Evolutionary conservation across 2,797 vertebrate species (phyloP).

Genomic region (Onychomys torridus): DNA sequence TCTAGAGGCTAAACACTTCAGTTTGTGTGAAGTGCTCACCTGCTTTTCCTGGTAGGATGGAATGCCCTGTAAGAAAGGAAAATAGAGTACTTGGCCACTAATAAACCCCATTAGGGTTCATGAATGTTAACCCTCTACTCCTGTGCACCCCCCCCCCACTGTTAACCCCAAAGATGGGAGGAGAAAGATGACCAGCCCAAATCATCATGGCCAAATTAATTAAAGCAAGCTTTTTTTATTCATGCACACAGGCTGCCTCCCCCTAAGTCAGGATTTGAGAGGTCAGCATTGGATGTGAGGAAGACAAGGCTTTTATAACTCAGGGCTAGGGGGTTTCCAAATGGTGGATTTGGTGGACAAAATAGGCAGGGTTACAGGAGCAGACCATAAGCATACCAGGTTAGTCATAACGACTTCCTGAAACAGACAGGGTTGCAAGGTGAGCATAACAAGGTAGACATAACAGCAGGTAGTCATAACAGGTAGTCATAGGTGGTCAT

Average conservation of each 20-base stretch:
- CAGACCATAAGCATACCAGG: too few relatives aligned
- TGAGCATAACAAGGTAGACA: not conserved
- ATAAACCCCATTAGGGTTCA: conserved; percentile 17
- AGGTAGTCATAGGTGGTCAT: not conserved
- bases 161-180: not conserved
- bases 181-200: not conserved
- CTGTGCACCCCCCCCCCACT: not conserved
- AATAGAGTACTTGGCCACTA: conserved; percentile 19
- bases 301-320: not conserved
- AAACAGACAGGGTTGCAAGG: not conserved
- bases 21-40: conserved; percentile 34
- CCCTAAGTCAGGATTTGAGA: not conserved
- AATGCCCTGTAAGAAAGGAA: conserved; percentile 60
- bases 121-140: conserved; percentile 47
- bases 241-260: not conserved
- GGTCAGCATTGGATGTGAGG: not conserved
- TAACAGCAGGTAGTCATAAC: not conserved
- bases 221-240: not conserved
- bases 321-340: not conserved
- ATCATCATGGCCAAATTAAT: not conserved
- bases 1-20: conserved; percentile 15
- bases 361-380: too few relatives aligned
- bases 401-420: not conserved
- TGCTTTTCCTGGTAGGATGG: conserved; percentile 7
- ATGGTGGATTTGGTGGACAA: too few relatives aligned